Evolutionary conservation across 2,113 vertebrate genomes (phyloP), one percentile per base, ranked within the genome.

Genomic region (Gopherus evgoodei): DNA sequence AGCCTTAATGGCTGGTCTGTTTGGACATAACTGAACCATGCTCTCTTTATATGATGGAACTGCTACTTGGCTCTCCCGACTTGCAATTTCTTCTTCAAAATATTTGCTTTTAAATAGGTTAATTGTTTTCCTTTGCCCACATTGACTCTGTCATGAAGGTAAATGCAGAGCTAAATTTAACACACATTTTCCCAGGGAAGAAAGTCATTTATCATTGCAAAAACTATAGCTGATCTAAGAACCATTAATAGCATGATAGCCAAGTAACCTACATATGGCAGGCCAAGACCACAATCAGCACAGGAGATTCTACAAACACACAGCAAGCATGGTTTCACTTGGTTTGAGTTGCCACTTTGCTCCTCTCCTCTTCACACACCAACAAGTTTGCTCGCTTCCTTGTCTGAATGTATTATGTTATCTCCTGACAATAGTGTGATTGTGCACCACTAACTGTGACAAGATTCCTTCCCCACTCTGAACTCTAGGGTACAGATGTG

Each of bases 41-140:
- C 42, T 88, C 59, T 93, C 93, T 96, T 95, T 86, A 83, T 17
- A 84, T 38, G 62, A 84, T 91, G 69, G 31, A 96, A 93, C n/a
- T 53, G 53, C 62, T 79, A 52, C 57, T 95, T 95, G 90, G 65
- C 80, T 87, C 76, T 76, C 69, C 17, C 59, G 92, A 56, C n/a
- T 9, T 16, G 29, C 42, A 94, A 94, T 88, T 97, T 96, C 91
- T 59, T 62, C 86, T 94, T 89, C 69, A 90, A 95, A 96, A 96
- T 81, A 56, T 93, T 96, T 97, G 88, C 82, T 95, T 65, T 90
- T 95, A 90, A 97, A 93, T 86, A 93, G 89, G 84, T 93, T 94
- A 91, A 96, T 93, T 96, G 96, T 97, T 97, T 97, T 94, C 89
- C 82, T 91, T 44, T 93, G 87, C 84, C 87, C 92, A n/a, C 87